Conservation (phyloP, 2,113 vertebrate species). For the Probosciger aterrimus region DNA sequence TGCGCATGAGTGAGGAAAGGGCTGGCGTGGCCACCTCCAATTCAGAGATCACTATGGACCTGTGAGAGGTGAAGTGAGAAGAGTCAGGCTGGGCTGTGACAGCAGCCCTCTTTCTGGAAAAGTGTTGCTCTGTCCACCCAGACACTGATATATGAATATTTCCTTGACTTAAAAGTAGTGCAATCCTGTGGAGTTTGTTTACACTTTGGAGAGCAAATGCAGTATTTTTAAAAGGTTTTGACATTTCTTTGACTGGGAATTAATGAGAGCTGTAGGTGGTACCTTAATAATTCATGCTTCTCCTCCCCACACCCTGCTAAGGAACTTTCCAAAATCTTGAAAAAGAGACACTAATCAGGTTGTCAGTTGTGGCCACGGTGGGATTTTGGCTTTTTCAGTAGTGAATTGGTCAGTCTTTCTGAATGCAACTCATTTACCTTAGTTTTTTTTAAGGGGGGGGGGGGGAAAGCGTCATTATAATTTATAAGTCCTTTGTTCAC, state of each 20-base stretch:
- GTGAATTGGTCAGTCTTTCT: background rate
- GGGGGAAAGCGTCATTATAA: background rate
- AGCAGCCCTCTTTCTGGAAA: background rate
- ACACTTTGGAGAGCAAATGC: background rate
- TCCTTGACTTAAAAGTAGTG: background rate
- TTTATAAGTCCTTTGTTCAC: background rate
- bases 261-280: background rate
- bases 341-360: background rate
- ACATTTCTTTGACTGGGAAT: background rate
- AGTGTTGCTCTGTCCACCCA: background rate
- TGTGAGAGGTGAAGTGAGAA: background rate
- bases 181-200: background rate
- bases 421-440: background rate
- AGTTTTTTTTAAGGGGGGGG: background rate
- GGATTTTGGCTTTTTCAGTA: background rate
- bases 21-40: background rate
- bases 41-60: background rate
- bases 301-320: background rate
- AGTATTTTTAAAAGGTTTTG: background rate
- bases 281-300: background rate
- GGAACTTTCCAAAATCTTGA: background rate
- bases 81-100: background rate
- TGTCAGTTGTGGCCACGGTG: background rate
- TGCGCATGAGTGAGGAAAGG: background rate
- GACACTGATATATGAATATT: background rate